Evolutionary conservation across 2,797 vertebrate species (phyloP).

Genomic region (Chelmon rostratus): DNA sequence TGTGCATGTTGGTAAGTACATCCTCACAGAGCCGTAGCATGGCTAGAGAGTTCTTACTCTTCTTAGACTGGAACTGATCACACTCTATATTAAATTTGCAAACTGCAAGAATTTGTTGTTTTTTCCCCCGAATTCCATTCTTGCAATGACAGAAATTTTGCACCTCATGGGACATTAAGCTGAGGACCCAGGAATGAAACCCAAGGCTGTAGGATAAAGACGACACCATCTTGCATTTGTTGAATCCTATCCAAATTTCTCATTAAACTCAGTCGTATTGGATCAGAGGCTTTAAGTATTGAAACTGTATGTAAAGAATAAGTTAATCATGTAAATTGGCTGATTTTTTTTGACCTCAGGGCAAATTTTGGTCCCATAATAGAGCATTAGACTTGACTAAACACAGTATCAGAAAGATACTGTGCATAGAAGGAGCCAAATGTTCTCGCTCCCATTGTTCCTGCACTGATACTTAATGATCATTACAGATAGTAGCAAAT

Average conservation of each 20-base stretch:
- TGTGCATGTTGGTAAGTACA: no score
- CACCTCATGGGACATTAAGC: neutral
- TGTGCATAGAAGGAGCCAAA: conserved; percentile 36
- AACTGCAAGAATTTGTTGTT: neutral
- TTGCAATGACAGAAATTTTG: neutral
- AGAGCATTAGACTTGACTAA: conserved; percentile 11
- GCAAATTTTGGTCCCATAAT: conserved; percentile 13
- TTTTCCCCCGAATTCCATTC: neutral
- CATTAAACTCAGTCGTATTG: conserved; percentile 6
- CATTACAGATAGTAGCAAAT: conserved; percentile 74
- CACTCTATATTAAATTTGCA: conserved; percentile 4
- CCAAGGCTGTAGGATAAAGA: neutral
- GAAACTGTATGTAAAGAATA: conserved; percentile 7
- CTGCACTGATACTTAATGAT: conserved; percentile 68
- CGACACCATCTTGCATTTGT: conserved; percentile 1
- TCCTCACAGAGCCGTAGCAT: neutral
- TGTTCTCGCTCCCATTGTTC: conserved; percentile 61
- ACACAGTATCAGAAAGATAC: conserved; percentile 36
- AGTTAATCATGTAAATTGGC: conserved; percentile 10
- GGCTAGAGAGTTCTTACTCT: neutral
- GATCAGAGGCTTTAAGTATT: conserved; percentile 4
- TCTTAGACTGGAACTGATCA: neutral
- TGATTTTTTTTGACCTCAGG: neutral
- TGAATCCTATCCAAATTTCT: conserved; percentile 1
- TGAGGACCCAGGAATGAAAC: neutral